Evolutionary conservation across 2,797 vertebrate species (phyloP), one percentile per base, ranked within the genome.

Genomic region (Cuniculus paca): DNA sequence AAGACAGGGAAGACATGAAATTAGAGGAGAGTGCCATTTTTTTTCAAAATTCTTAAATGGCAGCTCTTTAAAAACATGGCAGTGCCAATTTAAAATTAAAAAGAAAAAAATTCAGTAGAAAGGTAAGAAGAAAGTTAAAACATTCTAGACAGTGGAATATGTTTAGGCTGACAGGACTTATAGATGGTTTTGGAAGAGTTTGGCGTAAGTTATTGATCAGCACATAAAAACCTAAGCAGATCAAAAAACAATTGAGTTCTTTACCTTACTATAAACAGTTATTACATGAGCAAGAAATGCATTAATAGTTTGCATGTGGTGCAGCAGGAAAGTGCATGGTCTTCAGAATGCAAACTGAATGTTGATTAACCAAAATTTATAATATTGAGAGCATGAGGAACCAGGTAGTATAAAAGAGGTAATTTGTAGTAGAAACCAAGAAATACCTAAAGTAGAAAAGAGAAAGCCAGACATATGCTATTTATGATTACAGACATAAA

Each of bases 401-500:
- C 48, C 0, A 5, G 26, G 17, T 11, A 52, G 12, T 45, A 31
- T 80, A 19, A 79, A 96, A 34, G 50, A 6, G 2, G 7, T 20
- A 52, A 54, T 94, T 80, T 68, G 34, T 28, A 79, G 56, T 31
- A 74, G 56, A 96, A n/a, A 8, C 68, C 75, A 60, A 58, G 39
- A 65, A 78, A 24, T 80, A 54, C 74, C 92, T 88, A 54, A 60
- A 68, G 60, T 45, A 56, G 68, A 72, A 96, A 93, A 96, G 58
- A 68, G 17, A 24, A 95, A n/a, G 16, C 19, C 17, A 95, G 68
- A 36, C 34, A 1, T 91, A 42, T 2, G 4, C 1, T 68, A 12
- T 60, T 93, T 26, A 36, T 20, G 4, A 91, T 34, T 45, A 48
- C 86, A 65, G 20, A 85, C 48, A 26, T 81, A 72, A 88, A 50